Evolutionary conservation across 1,140 invertebrate genomes (phyloP).

Genomic region (Drosophila persimilis): DNA sequence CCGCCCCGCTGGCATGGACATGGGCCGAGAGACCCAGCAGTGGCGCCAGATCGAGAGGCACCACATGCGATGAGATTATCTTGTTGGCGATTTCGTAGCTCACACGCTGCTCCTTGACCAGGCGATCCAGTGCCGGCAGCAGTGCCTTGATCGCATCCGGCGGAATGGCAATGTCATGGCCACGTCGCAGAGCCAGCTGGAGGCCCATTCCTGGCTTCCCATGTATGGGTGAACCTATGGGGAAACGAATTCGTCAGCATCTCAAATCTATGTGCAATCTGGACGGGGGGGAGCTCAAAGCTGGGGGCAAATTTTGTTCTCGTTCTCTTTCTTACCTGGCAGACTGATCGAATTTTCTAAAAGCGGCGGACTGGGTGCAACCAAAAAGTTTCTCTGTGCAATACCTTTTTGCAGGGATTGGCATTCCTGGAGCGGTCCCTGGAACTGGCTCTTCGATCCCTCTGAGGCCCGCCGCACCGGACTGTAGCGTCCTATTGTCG

Average conservation of each 20-base stretch:
- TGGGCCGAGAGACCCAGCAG: conserved; percentile 79
- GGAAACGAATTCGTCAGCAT: background rate
- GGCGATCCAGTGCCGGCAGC: conserved; percentile 77
- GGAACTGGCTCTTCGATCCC: conserved; percentile 80
- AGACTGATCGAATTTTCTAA: conserved; percentile 83
- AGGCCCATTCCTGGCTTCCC: conserved; percentile 61
- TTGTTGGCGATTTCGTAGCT: conserved; percentile 81
- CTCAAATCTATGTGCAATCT: too few relatives aligned
- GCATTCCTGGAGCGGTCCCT: conserved; percentile 88
- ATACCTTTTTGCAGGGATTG: conserved; percentile 87
- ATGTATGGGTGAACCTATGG: conserved; percentile 88
- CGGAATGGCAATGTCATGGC: conserved; percentile 78
- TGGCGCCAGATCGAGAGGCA: conserved; percentile 83
- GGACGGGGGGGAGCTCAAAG: background rate
- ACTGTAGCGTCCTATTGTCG: conserved; percentile 87
- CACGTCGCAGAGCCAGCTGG: conserved; percentile 61
- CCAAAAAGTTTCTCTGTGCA: conserved; percentile 84
- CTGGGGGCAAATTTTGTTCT: conserved; percentile 16
- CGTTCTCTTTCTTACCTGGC: conserved; percentile 65
- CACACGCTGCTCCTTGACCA: conserved; percentile 82
- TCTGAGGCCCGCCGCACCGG: conserved; percentile 94
- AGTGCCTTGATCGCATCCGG: conserved; percentile 78
- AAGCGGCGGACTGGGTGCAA: conserved; percentile 84
- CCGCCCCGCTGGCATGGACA: conserved; percentile 55
- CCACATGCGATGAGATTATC: conserved; percentile 80